These are phyloP conservation scores for Dorcus hopei DNA, from an alignment of 2,888 invertebrate species.

Conservation along the genomic window DNA sequence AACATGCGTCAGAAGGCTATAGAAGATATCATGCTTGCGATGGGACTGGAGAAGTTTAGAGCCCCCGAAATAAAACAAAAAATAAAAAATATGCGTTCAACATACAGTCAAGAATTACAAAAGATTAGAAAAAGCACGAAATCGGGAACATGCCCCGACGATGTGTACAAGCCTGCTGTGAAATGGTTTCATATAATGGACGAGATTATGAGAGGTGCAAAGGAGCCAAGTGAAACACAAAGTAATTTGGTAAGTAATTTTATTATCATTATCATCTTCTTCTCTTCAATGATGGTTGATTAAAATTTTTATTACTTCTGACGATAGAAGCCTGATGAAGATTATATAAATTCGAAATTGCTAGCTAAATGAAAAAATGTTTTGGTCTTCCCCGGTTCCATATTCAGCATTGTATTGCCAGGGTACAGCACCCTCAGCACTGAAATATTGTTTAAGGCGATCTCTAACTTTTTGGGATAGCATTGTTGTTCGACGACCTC, in stretches of 20 bases:
- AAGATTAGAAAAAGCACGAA: not conserved
- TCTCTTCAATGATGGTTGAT: no score
- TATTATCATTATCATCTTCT: not conserved
- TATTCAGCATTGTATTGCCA: no score
- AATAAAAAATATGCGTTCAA: slow-evolving; percentile 10
- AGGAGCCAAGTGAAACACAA: not conserved
- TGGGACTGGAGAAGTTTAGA: not conserved
- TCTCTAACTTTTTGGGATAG: no score
- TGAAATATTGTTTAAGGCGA: no score
- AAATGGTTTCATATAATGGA: not conserved
- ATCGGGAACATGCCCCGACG: not conserved
- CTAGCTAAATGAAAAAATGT: no score
- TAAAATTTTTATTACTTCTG: no score
- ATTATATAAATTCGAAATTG: no score
- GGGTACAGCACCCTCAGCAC: no score
- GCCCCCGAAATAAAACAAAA: slow-evolving; percentile 1
- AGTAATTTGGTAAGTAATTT: not conserved
- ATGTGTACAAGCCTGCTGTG: not conserved
- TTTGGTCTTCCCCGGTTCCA: no score
- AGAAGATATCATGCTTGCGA: not conserved
- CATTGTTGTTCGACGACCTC: no score
- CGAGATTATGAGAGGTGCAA: not conserved
- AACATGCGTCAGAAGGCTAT: not conserved
- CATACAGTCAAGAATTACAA: slow-evolving; percentile 3
- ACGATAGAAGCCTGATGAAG: no score